These are phyloP conservation scores for Zonotrichia leucophrys DNA, from an alignment of 2,113 vertebrate genomes.

Conservation along the genomic window DNA sequence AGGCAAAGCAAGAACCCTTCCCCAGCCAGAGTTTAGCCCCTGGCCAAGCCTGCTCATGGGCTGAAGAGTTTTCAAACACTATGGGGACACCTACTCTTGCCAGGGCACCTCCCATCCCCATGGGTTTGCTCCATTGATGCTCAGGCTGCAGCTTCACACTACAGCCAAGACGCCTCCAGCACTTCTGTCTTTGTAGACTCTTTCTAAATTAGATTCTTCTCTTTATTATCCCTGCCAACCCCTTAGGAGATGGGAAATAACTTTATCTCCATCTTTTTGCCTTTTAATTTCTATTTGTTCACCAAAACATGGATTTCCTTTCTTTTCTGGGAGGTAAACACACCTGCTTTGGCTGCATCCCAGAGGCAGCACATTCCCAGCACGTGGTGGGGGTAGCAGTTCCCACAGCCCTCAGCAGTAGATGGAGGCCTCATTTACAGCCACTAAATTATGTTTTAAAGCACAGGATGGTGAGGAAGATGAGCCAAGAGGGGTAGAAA, in stretches of 20 bases:
- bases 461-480: not conserved
- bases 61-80: not conserved
- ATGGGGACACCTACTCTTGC: accelerated
- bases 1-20: not conserved
- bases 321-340: not conserved
- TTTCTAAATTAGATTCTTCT: not conserved
- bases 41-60: not conserved
- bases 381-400: accelerated
- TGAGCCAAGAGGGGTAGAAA: not conserved
- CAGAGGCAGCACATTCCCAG: not conserved
- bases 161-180: not conserved
- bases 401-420: not conserved
- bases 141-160: not conserved
- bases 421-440: not conserved
- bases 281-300: not conserved
- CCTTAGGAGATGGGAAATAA: not conserved
- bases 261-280: not conserved
- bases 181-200: not conserved
- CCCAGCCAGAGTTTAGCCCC: not conserved
- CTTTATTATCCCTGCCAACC: not conserved
- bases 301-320: not conserved
- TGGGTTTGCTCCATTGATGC: accelerated
- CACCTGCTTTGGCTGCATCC: not conserved
- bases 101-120: not conserved
- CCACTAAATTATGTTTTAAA: not conserved